Percentiles rank a stretch among this genome's conserved stretches.
phyloP scores from a whole-genome alignment of 2,888 invertebrate species.

The Tetramorium bicarinatum region DNA sequence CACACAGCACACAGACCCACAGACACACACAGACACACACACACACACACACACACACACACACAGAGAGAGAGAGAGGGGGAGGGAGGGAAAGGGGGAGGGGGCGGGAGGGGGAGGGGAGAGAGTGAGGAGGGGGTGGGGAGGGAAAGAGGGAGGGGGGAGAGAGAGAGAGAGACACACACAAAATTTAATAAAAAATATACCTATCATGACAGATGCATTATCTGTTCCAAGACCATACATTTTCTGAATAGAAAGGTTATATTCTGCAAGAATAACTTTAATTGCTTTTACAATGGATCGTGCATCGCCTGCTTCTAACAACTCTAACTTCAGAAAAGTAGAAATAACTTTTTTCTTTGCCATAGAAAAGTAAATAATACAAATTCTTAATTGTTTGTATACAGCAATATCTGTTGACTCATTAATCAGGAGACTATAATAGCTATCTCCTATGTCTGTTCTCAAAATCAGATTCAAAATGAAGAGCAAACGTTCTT shows the following conservation, averaged over 20 bases:
- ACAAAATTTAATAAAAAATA: not conserved
- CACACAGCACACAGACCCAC: no score
- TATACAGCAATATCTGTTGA: not conserved
- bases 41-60: no score
- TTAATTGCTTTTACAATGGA: not conserved
- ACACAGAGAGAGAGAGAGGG: no score
- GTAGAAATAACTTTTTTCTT: not conserved
- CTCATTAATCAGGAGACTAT: not conserved
- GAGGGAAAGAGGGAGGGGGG: no score
- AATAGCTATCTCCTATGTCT: not conserved
- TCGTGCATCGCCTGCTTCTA: not conserved
- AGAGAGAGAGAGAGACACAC: no score
- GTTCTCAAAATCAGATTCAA: not conserved
- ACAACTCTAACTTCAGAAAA: not conserved
- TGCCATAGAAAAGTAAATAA: not conserved
- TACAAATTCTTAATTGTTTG: not conserved
- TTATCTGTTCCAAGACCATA: slow-evolving; percentile 16
- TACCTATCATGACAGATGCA: slow-evolving; percentile 13
- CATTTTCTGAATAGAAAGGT: not conserved
- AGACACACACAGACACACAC: no score
- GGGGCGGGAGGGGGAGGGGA: no score
- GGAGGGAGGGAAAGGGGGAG: no score
- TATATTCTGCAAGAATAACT: not conserved
- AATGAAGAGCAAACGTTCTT: not conserved
- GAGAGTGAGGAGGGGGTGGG: no score